A percentile compares a stretch with the other conserved stretches of the same genome.
Evolutionary conservation across 2,888 invertebrate species (phyloP).

Genomic region (Dioctria linearis): DNA sequence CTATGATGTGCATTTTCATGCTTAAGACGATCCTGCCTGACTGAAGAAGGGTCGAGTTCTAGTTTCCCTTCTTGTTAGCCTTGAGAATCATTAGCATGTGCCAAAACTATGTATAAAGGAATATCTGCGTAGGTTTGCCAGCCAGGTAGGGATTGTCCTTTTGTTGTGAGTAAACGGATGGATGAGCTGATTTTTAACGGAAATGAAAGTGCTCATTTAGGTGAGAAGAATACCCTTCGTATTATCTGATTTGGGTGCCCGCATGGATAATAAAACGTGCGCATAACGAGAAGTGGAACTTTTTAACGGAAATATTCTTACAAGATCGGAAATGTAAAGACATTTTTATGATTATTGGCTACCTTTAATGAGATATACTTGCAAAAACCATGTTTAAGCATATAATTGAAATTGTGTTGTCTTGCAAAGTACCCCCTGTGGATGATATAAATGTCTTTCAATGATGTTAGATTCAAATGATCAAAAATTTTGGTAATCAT

Average conservation of each 20-base stretch:
- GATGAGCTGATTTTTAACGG: conserved; percentile 53
- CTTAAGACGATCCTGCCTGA: conserved; percentile 6
- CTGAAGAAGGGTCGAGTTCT: conserved; percentile 10
- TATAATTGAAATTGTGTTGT: too few relatives aligned
- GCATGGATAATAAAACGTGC: conserved; percentile 7
- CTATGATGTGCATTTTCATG: background rate
- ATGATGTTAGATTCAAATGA: too few relatives aligned
- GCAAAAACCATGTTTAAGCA: too few relatives aligned
- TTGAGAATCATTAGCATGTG: conserved; percentile 43
- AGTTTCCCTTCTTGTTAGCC: conserved; percentile 18
- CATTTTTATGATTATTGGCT: too few relatives aligned
- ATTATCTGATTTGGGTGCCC: conserved; percentile 16
- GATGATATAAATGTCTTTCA: too few relatives aligned
- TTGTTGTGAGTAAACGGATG: conserved; percentile 33
- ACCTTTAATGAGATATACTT: too few relatives aligned
- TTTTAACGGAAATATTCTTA: background rate
- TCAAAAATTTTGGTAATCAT: too few relatives aligned
- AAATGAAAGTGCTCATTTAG: conserved; percentile 45
- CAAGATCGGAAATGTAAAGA: too few relatives aligned
- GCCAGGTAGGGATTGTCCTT: conserved; percentile 18
- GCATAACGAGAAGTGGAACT: background rate
- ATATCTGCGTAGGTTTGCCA: conserved; percentile 9
- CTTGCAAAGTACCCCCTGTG: too few relatives aligned
- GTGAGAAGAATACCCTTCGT: background rate
- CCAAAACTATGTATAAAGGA: conserved; percentile 14